Evolutionary conservation across 2,797 vertebrate species (phyloP), one percentile per base, ranked within the genome.

Genomic region (Amniataba percoides): DNA sequence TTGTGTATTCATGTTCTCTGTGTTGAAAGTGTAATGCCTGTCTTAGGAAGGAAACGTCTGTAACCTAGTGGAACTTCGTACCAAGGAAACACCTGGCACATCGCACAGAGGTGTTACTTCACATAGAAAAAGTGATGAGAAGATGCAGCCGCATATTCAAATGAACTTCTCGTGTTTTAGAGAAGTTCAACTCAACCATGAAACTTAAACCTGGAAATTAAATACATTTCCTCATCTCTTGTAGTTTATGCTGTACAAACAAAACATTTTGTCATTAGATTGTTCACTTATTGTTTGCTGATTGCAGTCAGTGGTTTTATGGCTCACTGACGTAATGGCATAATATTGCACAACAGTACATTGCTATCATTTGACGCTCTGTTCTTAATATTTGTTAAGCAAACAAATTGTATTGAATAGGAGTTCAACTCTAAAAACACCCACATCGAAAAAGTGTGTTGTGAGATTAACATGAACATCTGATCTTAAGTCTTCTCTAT

Each of bases 81-180:
- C 53, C 27, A 0, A 82, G 74, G 81, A 87, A 82, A 72, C 66
- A 67, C 80, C 74, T 86, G 82, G 66, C 6, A n/a, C 52, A 61
- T 57, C 43, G 53, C 23, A 66, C 25, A 65, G 57, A 55, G 16
- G n/a, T 74, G 63, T 82, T 31, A 77, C 56, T 55, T 78, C n/a
- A 80, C 67, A 14, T 15, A 9, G 11, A 27, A 43, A 63, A 36
- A 53, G 9, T 27, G 16, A 53, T 62, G 49, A 51, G 8, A 65
- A 61, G 36, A 68, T 66, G 31, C 18, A 43, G 11, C 13, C 16
- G 65, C 27, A 45, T 71, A 71, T 63, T 80, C 12, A 61, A 18
- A 53, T 60, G 0, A 46, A 21, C 5, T 7, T 63, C 10, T 76
- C 0, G 40, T 21, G 27, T 31, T 76, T 36, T 40, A 21, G 31